phyloP scores from a whole-genome alignment of 1,140 invertebrate species.

The Diachasmimorpha longicaudata region DNA sequence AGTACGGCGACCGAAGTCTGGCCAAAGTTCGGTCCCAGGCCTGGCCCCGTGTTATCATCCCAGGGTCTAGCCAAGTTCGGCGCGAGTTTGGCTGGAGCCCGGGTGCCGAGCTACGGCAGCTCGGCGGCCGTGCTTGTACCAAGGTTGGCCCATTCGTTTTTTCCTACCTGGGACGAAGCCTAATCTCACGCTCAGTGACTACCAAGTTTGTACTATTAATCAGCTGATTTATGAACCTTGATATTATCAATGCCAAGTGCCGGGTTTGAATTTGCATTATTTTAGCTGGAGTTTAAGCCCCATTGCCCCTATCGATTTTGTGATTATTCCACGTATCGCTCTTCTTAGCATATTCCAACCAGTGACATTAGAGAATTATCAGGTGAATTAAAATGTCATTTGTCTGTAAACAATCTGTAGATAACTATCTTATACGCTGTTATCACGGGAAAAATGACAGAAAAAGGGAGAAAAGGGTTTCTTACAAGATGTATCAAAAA shows the following conservation, averaged over 20 bases:
- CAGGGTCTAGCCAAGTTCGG: too few relatives aligned
- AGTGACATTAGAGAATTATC: too few relatives aligned
- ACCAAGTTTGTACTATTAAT: not conserved
- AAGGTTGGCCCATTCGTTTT: too few relatives aligned
- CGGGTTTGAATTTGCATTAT: not conserved
- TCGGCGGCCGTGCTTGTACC: too few relatives aligned
- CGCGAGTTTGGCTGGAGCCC: too few relatives aligned
- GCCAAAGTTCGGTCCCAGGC: too few relatives aligned
- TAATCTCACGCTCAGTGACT: not conserved
- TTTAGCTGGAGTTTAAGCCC: not conserved
- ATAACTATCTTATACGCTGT: not conserved
- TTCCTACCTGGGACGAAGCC: too few relatives aligned
- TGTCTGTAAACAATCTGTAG: not conserved
- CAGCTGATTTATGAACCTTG: not conserved
- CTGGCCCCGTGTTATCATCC: too few relatives aligned
- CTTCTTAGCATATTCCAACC: too few relatives aligned
- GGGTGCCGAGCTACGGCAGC: too few relatives aligned
- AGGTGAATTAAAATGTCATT: not conserved
- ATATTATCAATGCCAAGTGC: not conserved
- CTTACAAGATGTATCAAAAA: not conserved
- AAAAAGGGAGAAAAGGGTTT: not conserved
- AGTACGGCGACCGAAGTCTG: too few relatives aligned
- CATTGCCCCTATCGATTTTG: not conserved
- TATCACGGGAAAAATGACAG: not conserved
- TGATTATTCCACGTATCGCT: too few relatives aligned